Evolutionary conservation across 1,140 invertebrate genomes (phyloP), one percentile per base, ranked within the genome.

Genomic region (Procambarus clarkii): DNA sequence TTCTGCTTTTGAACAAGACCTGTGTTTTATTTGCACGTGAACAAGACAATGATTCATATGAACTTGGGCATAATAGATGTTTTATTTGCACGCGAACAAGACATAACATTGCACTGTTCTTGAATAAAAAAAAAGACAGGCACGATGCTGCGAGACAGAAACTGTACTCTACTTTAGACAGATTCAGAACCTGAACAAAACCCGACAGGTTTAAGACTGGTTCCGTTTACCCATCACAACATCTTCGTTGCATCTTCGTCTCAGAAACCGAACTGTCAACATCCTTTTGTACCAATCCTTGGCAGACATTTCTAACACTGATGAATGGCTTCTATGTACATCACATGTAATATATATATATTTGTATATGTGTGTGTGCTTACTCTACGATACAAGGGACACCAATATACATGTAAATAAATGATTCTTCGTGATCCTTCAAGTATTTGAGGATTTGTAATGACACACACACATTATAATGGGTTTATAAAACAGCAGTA

Each of bases 311-410:
- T 74, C 69, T 7, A 74, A 74, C 69, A 74, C 69, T 74, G n/a
- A 74, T 4, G 24, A 34, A 9, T 34, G 21, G 21, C 69, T 74
- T 34, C 69, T 74, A 74, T 74, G n/a, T 74, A 74, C 69, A 74
- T 74, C 69, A 74, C 69, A 74, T 34, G 69, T 34, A 74, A 74
- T 74, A 74, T 74, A 74, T 34, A 34, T 34, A 74, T 74, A 74
- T 74, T 34, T 69, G 50, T 54, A 24, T 69, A 69, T 74, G 24
- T 74, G 69, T 21, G 15, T 74, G 21, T 21, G 15, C 69, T 74
- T 21, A 21, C 24, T 74, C 7, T 34, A 74, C 34, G 21, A 8
- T 74, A 74, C n/a, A 74, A n/a, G 34, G n/a, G n/a, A 74, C 69
- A 74, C 34, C 24, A 74, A 74, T 74, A 74, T 74, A 74, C 69